phyloP scores from a whole-genome alignment of 2,113 vertebrate genomes.

The Myxocyprinus asiaticus region DNA sequence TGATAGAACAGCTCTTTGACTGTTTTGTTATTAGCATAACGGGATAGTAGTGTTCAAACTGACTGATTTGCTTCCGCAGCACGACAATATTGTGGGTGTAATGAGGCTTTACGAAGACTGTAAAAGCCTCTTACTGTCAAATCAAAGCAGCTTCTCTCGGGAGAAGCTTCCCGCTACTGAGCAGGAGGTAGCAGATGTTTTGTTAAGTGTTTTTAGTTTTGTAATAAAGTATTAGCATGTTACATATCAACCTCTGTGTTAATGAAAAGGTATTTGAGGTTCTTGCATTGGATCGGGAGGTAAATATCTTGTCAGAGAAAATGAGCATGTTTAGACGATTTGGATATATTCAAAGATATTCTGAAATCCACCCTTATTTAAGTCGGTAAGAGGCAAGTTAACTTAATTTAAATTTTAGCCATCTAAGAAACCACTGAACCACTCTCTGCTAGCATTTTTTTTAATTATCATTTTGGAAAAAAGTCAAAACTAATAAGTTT shows the following conservation, averaged over 20 bases:
- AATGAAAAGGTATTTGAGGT: not conserved
- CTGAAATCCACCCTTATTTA: no score
- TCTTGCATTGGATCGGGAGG: not conserved
- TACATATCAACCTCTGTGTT: not conserved
- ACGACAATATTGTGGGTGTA: slow-evolving; percentile 40
- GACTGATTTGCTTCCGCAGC: slow-evolving; percentile 44
- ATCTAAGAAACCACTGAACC: no score
- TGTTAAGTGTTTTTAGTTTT: slow-evolving; percentile 8
- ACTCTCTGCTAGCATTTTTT: no score
- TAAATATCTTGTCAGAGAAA: no score
- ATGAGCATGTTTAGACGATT: no score
- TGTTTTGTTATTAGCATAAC: slow-evolving; percentile 26
- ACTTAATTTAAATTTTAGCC: no score
- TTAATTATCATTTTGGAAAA: no score
- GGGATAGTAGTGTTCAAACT: slow-evolving; percentile 28
- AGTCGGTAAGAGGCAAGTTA: no score
- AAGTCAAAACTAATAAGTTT: slow-evolving; percentile 4
- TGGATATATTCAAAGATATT: no score
- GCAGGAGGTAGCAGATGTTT: slow-evolving; percentile 22
- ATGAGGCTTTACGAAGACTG: slow-evolving; percentile 35
- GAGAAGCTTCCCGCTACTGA: slow-evolving; percentile 17
- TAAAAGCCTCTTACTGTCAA: slow-evolving; percentile 45
- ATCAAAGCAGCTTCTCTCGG: slow-evolving; percentile 25
- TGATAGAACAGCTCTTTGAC: slow-evolving; percentile 30
- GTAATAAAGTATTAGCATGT: slow-evolving; percentile 22